These are phyloP conservation scores for Lithobates pipiens DNA, from an alignment of 2,797 vertebrate species.

Conservation along the genomic window DNA sequence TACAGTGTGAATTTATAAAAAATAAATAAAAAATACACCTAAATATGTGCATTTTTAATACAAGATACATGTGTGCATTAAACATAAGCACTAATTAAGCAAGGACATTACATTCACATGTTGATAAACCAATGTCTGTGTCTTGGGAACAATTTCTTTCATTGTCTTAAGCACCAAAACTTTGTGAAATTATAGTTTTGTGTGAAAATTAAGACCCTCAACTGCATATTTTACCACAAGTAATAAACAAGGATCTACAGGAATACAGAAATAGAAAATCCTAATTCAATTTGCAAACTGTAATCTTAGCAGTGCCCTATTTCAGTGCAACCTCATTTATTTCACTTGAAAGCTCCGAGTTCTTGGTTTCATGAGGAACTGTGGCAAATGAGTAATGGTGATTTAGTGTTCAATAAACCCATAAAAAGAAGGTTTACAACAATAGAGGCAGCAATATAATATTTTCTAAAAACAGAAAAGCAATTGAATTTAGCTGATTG, in stretches of 20 bases:
- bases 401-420: constrained; percentile 59
- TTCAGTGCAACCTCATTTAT: constrained; percentile 50
- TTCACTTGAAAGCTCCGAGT: constrained; percentile 46
- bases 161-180: not conserved
- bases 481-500: constrained; percentile 39
- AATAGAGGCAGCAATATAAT: constrained; percentile 30
- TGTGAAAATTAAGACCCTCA: constrained; percentile 8
- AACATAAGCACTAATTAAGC: too few species aligned
- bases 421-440: constrained; percentile 50
- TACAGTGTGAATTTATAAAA: too few species aligned
- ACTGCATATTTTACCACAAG: constrained; percentile 33
- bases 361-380: constrained; percentile 44
- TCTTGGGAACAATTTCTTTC: not conserved
- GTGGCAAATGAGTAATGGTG: constrained; percentile 46
- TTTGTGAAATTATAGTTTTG: not conserved
- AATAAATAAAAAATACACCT: too few species aligned
- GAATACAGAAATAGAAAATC: constrained; percentile 45
- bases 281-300: constrained; percentile 45
- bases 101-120: too few species aligned
- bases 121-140: too few species aligned
- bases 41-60: too few species aligned
- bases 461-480: constrained; percentile 43
- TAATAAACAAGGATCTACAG: constrained; percentile 38
- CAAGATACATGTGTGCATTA: too few species aligned
- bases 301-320: constrained; percentile 44